These are phyloP conservation scores for Heliconius sara DNA, from an alignment of 2,888 invertebrate species.

Conservation along the genomic window DNA sequence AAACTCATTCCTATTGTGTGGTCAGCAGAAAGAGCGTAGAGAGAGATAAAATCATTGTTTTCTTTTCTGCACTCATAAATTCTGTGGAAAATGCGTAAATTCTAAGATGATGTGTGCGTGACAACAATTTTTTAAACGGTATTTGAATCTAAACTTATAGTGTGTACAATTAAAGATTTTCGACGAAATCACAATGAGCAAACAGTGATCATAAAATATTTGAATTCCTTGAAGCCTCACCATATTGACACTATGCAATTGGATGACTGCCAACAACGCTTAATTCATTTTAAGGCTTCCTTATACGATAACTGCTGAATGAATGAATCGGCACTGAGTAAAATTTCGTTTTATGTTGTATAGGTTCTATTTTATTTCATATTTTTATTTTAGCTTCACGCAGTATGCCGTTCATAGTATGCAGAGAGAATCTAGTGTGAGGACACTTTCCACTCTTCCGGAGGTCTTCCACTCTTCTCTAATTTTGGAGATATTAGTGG, in stretches of 20 bases:
- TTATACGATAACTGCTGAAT: not conserved
- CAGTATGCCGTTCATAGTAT: not conserved
- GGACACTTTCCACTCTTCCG: not conserved
- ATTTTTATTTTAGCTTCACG: not conserved
- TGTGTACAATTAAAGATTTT: not conserved
- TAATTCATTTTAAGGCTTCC: conserved; percentile 26
- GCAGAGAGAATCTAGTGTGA: not conserved
- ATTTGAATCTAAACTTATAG: not conserved
- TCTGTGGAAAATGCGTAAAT: too few relatives aligned
- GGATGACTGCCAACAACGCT: conserved; percentile 25
- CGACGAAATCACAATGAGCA: not conserved
- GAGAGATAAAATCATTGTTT: not conserved
- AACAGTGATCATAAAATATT: conserved; percentile 14
- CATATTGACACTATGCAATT: conserved; percentile 25
- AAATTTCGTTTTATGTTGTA: not conserved
- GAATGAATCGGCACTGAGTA: not conserved
- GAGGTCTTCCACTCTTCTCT: not conserved
- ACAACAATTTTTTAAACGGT: not conserved
- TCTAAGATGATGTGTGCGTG: not conserved
- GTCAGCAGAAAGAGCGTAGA: not conserved
- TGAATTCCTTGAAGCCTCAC: conserved; percentile 19
- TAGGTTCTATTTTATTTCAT: not conserved
- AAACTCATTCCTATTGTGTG: not conserved
- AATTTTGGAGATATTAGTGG: not conserved
- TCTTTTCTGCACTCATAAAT: not conserved